Conservation (phyloP, 2,888 invertebrate genomes). For the Leptopilina drosophilae region DNA sequence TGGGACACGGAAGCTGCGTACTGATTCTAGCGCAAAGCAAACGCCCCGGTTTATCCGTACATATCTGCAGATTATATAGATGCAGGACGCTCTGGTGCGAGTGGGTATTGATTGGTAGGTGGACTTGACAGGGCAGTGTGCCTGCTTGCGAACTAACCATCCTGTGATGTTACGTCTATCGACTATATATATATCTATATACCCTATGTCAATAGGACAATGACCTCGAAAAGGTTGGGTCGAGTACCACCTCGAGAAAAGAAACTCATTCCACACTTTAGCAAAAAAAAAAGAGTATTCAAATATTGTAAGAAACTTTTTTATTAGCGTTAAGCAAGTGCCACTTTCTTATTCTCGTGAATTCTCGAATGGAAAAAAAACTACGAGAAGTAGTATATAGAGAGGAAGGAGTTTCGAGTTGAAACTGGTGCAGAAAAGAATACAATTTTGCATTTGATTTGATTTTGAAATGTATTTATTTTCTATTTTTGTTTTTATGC, state of each 20-base stretch:
- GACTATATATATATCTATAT: constrained; percentile 3
- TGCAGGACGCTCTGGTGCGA: constrained; percentile 43
- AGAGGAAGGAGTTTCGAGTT: too few species aligned
- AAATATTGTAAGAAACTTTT: constrained; percentile 38
- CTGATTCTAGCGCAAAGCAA: constrained; percentile 38
- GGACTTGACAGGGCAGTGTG: constrained; percentile 56
- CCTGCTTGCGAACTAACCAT: constrained; percentile 50
- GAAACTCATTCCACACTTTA: not conserved
- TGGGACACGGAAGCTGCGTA: constrained; percentile 38
- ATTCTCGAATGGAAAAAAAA: too few species aligned
- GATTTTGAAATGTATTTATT: too few species aligned
- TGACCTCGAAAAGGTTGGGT: constrained; percentile 38
- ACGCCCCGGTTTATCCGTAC: constrained; percentile 38
- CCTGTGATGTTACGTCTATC: constrained; percentile 50
- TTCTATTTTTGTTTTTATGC: too few species aligned
- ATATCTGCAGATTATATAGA: constrained; percentile 40
- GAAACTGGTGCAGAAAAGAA: too few species aligned
- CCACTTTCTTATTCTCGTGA: constrained; percentile 1
- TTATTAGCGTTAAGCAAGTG: constrained; percentile 29
- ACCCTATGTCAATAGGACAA: constrained; percentile 38
- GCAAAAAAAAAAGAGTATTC: constrained; percentile 1
- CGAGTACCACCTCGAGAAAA: constrained; percentile 6
- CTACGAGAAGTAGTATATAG: too few species aligned
- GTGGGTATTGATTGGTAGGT: constrained; percentile 65
- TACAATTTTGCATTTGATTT: too few species aligned